phyloP scores from a whole-genome alignment of 2,113 vertebrate species.

The Anguilla japonica region DNA sequence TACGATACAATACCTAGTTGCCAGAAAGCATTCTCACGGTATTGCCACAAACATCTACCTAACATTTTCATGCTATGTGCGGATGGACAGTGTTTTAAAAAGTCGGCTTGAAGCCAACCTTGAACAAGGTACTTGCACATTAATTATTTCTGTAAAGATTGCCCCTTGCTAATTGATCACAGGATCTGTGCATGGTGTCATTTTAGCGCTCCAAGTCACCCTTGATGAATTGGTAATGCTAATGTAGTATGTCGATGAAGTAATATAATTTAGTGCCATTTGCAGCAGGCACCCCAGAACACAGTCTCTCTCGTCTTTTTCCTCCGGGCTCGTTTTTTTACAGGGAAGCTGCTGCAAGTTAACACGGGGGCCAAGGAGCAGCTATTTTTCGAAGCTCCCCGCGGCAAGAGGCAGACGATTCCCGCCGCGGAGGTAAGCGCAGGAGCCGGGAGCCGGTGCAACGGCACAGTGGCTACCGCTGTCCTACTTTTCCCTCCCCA shows the following conservation, averaged over 20 bases:
- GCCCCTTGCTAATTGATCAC: too few species aligned
- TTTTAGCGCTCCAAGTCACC: conserved; percentile 9
- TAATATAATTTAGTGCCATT: neutral
- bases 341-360: conserved; percentile 95
- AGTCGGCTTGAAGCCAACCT: neutral
- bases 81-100: neutral
- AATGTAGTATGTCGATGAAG: neutral
- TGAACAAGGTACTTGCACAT: too few species aligned
- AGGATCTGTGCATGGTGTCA: neutral
- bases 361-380: conserved; percentile 97
- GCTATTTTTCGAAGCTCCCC: conserved; percentile 95
- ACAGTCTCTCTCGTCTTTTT: conserved; percentile 14
- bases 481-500: conserved; percentile 47
- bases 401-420: conserved; percentile 91
- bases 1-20: neutral
- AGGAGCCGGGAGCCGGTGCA: conserved; percentile 24
- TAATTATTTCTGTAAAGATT: too few species aligned
- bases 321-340: conserved; percentile 25
- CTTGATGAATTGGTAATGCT: neutral
- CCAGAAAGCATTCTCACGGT: neutral
- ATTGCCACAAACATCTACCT: neutral
- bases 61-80: neutral
- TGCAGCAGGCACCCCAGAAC: neutral
- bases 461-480: conserved; percentile 18
- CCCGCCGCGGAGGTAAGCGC: conserved; percentile 83